Evolutionary conservation across 2,113 vertebrate genomes (phyloP).

Genomic region (Aptenodytes patagonicus): DNA sequence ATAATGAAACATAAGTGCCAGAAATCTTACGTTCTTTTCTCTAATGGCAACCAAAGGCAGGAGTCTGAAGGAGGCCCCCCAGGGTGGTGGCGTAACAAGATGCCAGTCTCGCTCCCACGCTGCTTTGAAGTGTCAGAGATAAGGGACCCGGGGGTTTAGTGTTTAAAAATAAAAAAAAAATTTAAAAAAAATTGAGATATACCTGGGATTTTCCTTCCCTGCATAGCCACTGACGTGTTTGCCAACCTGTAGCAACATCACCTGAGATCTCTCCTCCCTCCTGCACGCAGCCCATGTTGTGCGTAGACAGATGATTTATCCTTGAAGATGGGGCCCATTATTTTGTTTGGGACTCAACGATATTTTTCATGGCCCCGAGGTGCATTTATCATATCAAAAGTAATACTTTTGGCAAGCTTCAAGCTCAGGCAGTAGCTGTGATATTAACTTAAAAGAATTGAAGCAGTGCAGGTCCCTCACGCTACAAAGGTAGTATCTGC

Average conservation of each 20-base stretch:
- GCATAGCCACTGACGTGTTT: neutral
- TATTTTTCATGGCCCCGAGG: neutral
- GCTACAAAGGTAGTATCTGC: neutral
- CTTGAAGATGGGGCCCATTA: neutral
- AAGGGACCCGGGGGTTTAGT: neutral
- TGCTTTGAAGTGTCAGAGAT: neutral
- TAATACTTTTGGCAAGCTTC: neutral
- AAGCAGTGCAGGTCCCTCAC: neutral
- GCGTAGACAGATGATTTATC: rapidly evolving
- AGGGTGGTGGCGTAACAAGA: neutral
- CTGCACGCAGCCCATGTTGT: rapidly evolving
- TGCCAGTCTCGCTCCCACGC: neutral
- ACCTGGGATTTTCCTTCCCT: neutral
- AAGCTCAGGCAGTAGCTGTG: neutral
- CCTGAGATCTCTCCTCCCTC: neutral
- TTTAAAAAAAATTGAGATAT: neutral
- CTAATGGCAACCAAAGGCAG: slow-evolving; percentile 19
- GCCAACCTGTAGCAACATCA: neutral
- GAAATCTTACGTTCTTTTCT: slow-evolving; percentile 30
- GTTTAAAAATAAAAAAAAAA: neutral
- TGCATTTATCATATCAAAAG: neutral
- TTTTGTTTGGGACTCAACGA: neutral
- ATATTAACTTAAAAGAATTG: neutral
- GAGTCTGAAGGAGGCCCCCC: neutral
- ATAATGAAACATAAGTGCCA: slow-evolving; percentile 68